Conservation (phyloP, 1,140 invertebrate genomes). For the Nasonia vitripennis region DNA sequence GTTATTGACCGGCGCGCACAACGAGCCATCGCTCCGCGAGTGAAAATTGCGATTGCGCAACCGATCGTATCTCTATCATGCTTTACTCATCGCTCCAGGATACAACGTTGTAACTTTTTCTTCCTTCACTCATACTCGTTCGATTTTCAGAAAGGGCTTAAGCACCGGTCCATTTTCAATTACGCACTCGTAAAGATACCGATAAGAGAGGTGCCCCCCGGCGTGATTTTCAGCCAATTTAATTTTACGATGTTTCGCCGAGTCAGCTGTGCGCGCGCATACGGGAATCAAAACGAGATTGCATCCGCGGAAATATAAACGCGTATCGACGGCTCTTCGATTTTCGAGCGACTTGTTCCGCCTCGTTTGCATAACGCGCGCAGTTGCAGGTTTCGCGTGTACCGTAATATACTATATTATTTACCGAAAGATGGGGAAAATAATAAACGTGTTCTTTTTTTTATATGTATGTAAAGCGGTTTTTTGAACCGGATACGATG, state of each 20-base stretch:
- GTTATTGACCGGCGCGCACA: background rate
- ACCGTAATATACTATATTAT: background rate
- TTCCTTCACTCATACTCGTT: too few species aligned
- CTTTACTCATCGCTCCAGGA: too few species aligned
- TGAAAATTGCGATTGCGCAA: background rate
- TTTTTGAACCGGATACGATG: background rate
- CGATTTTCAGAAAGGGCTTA: background rate
- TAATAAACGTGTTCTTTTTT: background rate
- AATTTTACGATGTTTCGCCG: conserved; percentile 46
- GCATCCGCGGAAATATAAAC: conserved; percentile 8
- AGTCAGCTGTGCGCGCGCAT: background rate
- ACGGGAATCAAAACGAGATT: background rate
- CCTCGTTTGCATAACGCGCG: conserved; percentile 23
- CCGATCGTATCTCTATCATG: background rate
- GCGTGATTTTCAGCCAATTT: conserved; percentile 25
- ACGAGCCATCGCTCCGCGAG: background rate
- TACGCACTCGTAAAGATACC: background rate
- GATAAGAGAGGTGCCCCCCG: background rate
- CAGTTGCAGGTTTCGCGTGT: too few species aligned
- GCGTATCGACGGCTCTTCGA: background rate
- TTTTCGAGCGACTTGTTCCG: background rate
- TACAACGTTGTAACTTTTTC: too few species aligned
- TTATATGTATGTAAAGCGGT: background rate
- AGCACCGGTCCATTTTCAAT: background rate
- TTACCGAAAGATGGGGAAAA: background rate